phyloP scores from a whole-genome alignment of 2,888 invertebrate genomes.

The Eurytoma adleriae region DNA sequence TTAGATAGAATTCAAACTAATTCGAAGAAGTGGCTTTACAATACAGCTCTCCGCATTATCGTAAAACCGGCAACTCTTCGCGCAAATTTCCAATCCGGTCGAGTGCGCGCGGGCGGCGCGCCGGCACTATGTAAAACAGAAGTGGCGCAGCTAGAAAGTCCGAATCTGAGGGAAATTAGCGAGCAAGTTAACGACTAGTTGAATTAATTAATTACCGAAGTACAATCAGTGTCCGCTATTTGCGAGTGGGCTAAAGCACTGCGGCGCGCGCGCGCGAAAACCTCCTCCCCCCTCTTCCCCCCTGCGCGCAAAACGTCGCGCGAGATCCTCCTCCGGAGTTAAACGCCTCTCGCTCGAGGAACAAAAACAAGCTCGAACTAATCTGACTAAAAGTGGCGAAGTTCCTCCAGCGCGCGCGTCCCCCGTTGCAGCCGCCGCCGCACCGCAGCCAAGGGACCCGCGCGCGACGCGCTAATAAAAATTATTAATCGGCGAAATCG shows the following conservation, averaged over 20 bases:
- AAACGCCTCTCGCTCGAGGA: background rate
- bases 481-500: background rate
- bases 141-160: background rate
- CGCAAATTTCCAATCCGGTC: too few relatives aligned
- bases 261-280: background rate
- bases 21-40: too few relatives aligned
- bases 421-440: too few relatives aligned
- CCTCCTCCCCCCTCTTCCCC: background rate
- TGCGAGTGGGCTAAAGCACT: constrained; percentile 1
- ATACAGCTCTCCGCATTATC: too few relatives aligned
- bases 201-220: constrained; percentile 48
- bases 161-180: background rate
- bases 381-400: background rate
- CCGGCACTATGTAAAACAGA: too few relatives aligned
- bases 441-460: too few relatives aligned
- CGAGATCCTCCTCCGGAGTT: background rate
- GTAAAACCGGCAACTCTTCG: too few relatives aligned
- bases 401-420: too few relatives aligned
- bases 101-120: too few relatives aligned
- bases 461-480: too few relatives aligned
- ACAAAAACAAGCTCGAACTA: constrained; percentile 33
- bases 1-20: too few relatives aligned
- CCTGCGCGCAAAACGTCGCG: background rate
- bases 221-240: background rate
- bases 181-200: constrained; percentile 43